phyloP scores from a whole-genome alignment of 2,888 invertebrate species.

The Patella caerulea region DNA sequence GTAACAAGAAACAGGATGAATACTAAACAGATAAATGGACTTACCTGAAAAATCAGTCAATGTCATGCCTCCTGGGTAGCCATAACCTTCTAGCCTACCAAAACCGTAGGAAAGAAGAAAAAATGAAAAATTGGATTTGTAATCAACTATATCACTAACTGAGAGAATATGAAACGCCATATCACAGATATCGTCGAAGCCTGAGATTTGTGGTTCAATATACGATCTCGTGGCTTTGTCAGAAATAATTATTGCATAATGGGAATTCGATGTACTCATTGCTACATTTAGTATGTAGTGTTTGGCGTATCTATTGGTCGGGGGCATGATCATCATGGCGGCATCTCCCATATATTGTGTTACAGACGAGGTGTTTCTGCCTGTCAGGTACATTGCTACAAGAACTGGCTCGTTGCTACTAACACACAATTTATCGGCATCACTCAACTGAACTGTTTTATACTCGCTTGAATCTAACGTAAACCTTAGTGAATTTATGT shows the following conservation, averaged over 20 bases:
- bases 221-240: not conserved
- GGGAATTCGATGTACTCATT: not conserved
- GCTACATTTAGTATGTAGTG: not conserved
- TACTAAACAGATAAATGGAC: not conserved
- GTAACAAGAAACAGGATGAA: too few relatives aligned
- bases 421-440: not conserved
- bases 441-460: not conserved
- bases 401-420: not conserved
- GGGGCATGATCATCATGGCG: not conserved
- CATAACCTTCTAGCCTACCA: not conserved
- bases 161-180: not conserved
- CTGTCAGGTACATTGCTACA: not conserved
- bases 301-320: not conserved
- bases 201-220: not conserved
- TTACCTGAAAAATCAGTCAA: not conserved
- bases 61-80: not conserved
- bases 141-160: not conserved
- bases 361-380: not conserved
- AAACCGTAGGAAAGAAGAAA: not conserved
- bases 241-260: not conserved
- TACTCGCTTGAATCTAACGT: not conserved
- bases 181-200: not conserved
- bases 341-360: not conserved
- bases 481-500: not conserved
- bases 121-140: not conserved